Evolutionary conservation across 2,888 invertebrate species (phyloP), one percentile per base, ranked within the genome.

Genomic region (Luffia ferchaultella): DNA sequence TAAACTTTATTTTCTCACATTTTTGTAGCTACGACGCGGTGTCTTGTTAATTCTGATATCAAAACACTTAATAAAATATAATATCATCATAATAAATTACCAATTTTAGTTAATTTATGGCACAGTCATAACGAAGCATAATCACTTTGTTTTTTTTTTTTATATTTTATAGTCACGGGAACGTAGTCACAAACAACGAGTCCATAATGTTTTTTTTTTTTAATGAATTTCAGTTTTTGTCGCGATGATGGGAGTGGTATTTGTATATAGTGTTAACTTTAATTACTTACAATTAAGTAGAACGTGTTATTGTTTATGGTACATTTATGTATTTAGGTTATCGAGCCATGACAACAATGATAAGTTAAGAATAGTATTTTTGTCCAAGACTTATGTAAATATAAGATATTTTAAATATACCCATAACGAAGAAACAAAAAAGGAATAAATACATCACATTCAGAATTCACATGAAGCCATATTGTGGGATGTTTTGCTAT

Each of bases 331-430:
- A 30, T 12, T 74, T 70, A 76, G 19, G 73, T 74, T 73, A 77
- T 76, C 79, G 76, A 71, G 77, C 79, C 82, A 80, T 79, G 82
- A 82, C 79, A 80, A 70, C 70, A 46, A 65, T 40, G 16, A 68
- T 70, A 73, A 68, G 64, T 67, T 72, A 72, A 64, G 66, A 71
- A 61, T 64, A 73, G 68, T 69, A 70, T 63, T 69, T 70, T 67
- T 75, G 72, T 76, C 74, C 73, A 75, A 76, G 72, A 76, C 73
- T 73, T 75, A 73, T 73, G 52, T 48, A 54, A 46, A 42, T 30
- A 45, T 68, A 72, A 68, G 62, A 64, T 64, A 16, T 46, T 40
- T 42, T 41, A 42, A 16, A 19, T 42, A 42, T 40, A 20, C 45
- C 41, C 48, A 45, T 43, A 49, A 41, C 49, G 49, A 50, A 30